Evolutionary conservation across 2,888 invertebrate genomes (phyloP).

Genomic region (Scaptomyza tumidula): DNA sequence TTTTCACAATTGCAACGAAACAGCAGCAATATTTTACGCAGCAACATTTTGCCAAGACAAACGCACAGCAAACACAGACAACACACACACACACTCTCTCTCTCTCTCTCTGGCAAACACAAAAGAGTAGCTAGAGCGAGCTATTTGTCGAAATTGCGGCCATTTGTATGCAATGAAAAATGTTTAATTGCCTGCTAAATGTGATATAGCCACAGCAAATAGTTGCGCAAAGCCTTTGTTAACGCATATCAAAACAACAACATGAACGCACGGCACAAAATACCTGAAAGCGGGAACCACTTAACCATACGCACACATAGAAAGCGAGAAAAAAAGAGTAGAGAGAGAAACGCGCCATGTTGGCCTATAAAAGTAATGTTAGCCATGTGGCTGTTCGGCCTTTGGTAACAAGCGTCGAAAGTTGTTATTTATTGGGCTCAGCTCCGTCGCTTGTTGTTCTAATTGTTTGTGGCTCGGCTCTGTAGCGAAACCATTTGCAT

Average conservation of each 20-base stretch:
- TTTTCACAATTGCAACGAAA: conserved; percentile 36
- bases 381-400: conserved; percentile 20
- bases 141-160: conserved; percentile 35
- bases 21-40: conserved; percentile 42
- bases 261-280: conserved; percentile 31
- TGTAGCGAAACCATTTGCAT: conserved; percentile 8
- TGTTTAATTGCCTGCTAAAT: conserved; percentile 78
- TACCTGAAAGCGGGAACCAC: conserved; percentile 62
- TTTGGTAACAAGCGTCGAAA: conserved; percentile 62
- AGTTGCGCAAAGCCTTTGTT: conserved; percentile 48
- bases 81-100: neutral
- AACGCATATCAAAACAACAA: conserved; percentile 34
- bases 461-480: conserved; percentile 52
- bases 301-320: conserved; percentile 21
- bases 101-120: neutral
- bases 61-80: conserved; percentile 10
- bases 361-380: conserved; percentile 60
- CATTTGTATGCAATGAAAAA: conserved; percentile 75
- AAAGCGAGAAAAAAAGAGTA: neutral
- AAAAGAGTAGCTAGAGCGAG: conserved; percentile 5
- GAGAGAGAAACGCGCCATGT: conserved; percentile 26
- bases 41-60: conserved; percentile 43
- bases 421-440: conserved; percentile 66
- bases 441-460: conserved; percentile 26
- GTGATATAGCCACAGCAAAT: conserved; percentile 66